Conservation (phyloP, 2,797 vertebrate genomes). For the Nothura maculosa region DNA sequence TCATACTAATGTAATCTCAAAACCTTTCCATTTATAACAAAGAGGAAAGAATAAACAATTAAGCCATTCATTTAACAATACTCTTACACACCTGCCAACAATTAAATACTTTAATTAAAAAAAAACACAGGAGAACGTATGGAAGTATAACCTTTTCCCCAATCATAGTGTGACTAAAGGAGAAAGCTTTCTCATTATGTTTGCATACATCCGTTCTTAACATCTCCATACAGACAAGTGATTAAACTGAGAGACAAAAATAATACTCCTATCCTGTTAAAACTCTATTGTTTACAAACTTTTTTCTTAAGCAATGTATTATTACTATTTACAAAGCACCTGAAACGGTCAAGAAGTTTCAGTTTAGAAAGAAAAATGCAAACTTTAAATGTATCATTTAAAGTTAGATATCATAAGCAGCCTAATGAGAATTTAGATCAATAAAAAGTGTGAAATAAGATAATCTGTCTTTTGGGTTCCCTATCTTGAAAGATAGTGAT, state of each 20-base stretch:
- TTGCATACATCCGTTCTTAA: not conserved
- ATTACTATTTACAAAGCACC: not conserved
- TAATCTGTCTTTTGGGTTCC: not conserved
- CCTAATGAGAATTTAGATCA: not conserved
- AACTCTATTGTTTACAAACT: not conserved
- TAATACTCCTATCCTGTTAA: not conserved
- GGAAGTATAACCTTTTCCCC: conserved; percentile 53
- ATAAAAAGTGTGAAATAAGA: not conserved
- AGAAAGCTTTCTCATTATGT: conserved; percentile 39
- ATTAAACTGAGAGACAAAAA: conserved; percentile 12
- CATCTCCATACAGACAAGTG: not conserved
- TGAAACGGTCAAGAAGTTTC: not conserved
- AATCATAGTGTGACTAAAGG: not conserved
- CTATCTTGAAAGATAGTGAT: not conserved
- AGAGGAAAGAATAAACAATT: conserved; percentile 79
- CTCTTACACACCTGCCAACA: conserved; percentile 75
- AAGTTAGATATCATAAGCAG: not conserved
- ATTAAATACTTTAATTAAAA: conserved; percentile 78
- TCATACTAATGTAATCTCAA: conserved; percentile 72
- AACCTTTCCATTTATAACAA: conserved; percentile 73
- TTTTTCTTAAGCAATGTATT: not conserved
- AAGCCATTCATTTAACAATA: conserved; percentile 69
- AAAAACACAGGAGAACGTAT: conserved; percentile 60
- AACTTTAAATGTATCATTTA: not conserved
- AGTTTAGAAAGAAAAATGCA: not conserved